Evolutionary conservation across 2,888 invertebrate genomes (phyloP).

Genomic region (Digitonthophagus gazella): DNA sequence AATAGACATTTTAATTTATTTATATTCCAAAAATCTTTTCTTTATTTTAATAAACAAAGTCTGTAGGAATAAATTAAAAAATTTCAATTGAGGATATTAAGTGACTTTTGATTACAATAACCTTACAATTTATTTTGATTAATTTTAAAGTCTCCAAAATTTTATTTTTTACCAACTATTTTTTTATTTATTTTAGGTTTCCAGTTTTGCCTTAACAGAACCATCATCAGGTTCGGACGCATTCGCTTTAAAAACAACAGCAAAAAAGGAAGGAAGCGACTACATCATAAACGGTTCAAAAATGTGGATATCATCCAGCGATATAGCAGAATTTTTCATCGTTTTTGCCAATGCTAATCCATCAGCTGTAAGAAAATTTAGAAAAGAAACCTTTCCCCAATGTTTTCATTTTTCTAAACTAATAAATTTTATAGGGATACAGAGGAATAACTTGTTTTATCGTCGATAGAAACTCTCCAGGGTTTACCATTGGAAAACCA

Average conservation of each 20-base stretch:
- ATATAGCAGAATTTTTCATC: constrained; percentile 86
- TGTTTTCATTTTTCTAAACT: not conserved
- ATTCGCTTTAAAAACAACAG: constrained; percentile 89
- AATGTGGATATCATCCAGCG: constrained; percentile 98
- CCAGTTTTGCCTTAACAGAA: constrained; percentile 92
- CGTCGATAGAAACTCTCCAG: constrained; percentile 84
- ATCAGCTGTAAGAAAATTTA: constrained; percentile 61
- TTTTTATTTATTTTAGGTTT: constrained; percentile 59
- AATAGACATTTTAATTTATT: too few relatives aligned
- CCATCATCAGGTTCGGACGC: constrained; percentile 92
- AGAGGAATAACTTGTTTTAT: constrained; percentile 95
- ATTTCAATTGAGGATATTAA: too few relatives aligned
- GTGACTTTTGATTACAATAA: too few relatives aligned
- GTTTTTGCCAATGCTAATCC: constrained; percentile 94
- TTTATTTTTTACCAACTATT: not conserved
- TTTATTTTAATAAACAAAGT: too few relatives aligned
- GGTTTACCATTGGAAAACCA: constrained; percentile 82
- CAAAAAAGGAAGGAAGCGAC: constrained; percentile 84
- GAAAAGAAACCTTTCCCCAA: not conserved
- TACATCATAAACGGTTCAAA: constrained; percentile 91
- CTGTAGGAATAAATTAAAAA: too few relatives aligned
- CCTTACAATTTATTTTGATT: constrained; percentile 13
- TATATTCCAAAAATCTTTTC: too few relatives aligned
- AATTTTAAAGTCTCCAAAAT: constrained; percentile 13
- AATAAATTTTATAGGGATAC: constrained; percentile 68